Conservation (phyloP, 2,113 vertebrate species). For the Pollimyrus isidori region DNA sequence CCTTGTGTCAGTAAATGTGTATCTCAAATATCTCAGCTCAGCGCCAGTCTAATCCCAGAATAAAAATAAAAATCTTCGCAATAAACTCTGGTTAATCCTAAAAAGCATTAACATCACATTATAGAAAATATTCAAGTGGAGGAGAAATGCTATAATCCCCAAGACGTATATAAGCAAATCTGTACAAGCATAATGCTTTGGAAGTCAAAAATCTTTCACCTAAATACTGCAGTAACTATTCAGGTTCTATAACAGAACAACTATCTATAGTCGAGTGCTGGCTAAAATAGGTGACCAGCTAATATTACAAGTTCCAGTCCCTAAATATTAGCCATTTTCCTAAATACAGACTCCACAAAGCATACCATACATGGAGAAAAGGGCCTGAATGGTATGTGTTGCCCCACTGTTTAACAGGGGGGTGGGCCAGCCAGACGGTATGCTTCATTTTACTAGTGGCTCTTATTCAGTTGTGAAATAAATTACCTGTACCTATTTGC, state of each 20-base stretch:
- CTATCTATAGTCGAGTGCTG: constrained; percentile 58
- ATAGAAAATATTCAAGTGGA: background rate
- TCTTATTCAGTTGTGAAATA: constrained; percentile 2
- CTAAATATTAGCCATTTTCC: constrained; percentile 69
- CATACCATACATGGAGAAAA: constrained; percentile 63
- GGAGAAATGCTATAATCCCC: background rate
- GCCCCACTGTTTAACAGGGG: constrained; percentile 37
- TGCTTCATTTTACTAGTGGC: background rate
- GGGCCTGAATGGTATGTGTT: constrained; percentile 47
- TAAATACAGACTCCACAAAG: constrained; percentile 70
- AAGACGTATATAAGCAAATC: background rate
- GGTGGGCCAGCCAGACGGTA: constrained; percentile 21
- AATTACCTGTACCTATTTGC: background rate
- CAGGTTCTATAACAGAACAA: constrained; percentile 22
- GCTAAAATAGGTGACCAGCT: constrained; percentile 63
- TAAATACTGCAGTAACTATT: constrained; percentile 57
- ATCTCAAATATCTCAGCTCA: background rate
- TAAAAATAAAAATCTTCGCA: background rate
- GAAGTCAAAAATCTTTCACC: constrained; percentile 42
- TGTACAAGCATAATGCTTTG: constrained; percentile 41
- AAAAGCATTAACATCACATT: background rate
- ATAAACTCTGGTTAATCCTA: background rate
- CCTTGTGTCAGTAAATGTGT: background rate
- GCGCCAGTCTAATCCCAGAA: background rate
- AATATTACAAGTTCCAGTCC: constrained; percentile 65